These are phyloP conservation scores for Diabrotica undecimpunctata DNA, from an alignment of 1,140 invertebrate genomes.

Conservation along the genomic window DNA sequence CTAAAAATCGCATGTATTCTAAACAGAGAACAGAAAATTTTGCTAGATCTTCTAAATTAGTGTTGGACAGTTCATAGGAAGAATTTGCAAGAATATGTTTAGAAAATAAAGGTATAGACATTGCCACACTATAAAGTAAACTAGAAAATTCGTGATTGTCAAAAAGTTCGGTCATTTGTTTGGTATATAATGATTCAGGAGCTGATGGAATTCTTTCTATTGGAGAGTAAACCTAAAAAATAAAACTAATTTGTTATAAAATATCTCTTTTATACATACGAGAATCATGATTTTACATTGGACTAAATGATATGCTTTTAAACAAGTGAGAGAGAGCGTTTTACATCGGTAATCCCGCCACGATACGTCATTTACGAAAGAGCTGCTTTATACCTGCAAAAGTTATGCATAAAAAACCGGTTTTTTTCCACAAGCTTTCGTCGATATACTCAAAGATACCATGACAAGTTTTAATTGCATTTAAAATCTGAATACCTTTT, in stretches of 20 bases:
- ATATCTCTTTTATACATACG: too few relatives aligned
- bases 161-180: constrained; percentile 55
- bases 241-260: not conserved
- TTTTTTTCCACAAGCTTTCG: too few relatives aligned
- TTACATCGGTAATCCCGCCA: too few relatives aligned
- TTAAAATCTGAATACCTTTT: too few relatives aligned
- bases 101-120: constrained; percentile 53
- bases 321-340: too few relatives aligned
- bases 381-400: too few relatives aligned
- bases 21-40: constrained; percentile 60
- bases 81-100: constrained; percentile 43
- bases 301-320: too few relatives aligned
- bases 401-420: too few relatives aligned
- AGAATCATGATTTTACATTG: too few relatives aligned
- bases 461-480: too few relatives aligned
- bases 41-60: constrained; percentile 54
- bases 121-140: constrained; percentile 53
- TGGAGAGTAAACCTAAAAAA: constrained; percentile 33
- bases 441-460: too few relatives aligned
- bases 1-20: constrained; percentile 52
- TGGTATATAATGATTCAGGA: constrained; percentile 51
- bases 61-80: constrained; percentile 48
- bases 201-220: constrained; percentile 30
- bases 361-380: too few relatives aligned
- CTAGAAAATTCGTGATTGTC: constrained; percentile 52